These are phyloP conservation scores for Gerosis bhagava DNA, from an alignment of 2,888 invertebrate genomes.

Conservation along the genomic window DNA sequence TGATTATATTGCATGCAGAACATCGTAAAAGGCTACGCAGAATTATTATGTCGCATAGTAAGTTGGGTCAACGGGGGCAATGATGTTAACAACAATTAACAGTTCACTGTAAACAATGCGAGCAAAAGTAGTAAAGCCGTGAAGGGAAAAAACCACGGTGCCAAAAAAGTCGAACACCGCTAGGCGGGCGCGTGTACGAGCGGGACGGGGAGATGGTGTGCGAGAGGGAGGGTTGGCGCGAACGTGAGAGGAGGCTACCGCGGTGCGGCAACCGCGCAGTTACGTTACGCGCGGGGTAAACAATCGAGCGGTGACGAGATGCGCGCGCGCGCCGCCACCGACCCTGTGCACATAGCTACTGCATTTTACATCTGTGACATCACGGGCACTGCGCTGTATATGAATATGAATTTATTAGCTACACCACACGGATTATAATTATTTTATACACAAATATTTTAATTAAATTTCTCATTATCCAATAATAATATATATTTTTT, in stretches of 20 bases:
- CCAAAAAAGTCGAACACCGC: slow-evolving; percentile 80
- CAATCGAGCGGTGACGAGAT: slow-evolving; percentile 73
- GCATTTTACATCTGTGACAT: slow-evolving; percentile 71
- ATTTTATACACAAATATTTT: too few species aligned
- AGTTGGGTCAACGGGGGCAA: slow-evolving; percentile 2
- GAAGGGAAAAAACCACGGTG: slow-evolving; percentile 73
- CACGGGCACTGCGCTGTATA: too few species aligned
- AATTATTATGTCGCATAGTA: neutral
- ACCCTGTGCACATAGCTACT: slow-evolving; percentile 70
- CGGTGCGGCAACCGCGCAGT: slow-evolving; percentile 72
- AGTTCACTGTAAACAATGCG: slow-evolving; percentile 58
- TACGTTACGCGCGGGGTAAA: slow-evolving; percentile 77
- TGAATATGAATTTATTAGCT: too few species aligned
- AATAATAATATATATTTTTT: too few species aligned
- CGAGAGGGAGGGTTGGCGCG: slow-evolving; percentile 57
- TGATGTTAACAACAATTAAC: slow-evolving; percentile 35
- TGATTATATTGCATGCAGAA: too few species aligned
- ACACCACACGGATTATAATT: too few species aligned
- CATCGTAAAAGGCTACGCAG: too few species aligned
- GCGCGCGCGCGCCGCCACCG: slow-evolving; percentile 60
- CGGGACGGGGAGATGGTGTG: slow-evolving; percentile 48
- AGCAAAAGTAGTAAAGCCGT: slow-evolving; percentile 61
- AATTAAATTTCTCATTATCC: too few species aligned
- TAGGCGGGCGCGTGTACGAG: slow-evolving; percentile 52
- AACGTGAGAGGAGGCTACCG: slow-evolving; percentile 78